phyloP scores from a whole-genome alignment of 2,113 vertebrate genomes.

The Neodon shergylaensis region DNA sequence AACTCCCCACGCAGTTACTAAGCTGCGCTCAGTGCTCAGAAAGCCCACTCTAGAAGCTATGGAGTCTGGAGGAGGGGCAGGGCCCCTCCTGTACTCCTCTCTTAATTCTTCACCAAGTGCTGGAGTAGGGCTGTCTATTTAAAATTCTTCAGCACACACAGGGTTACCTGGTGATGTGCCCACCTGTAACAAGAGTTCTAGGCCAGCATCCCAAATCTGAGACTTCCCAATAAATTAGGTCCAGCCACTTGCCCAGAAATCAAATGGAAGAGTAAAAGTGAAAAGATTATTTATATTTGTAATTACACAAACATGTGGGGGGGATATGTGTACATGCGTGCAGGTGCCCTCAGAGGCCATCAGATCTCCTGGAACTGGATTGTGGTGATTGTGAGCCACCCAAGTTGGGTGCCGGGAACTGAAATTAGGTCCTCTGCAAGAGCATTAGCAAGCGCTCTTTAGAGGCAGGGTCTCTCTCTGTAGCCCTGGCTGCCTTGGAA shows the following conservation, averaged over 20 bases:
- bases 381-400: neutral
- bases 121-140: neutral
- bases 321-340: neutral
- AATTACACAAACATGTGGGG: neutral
- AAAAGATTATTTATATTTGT: neutral
- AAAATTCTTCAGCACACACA: neutral
- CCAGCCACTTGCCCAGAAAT: neutral
- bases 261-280: neutral
- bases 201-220: neutral
- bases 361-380: neutral
- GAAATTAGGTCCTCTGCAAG: neutral
- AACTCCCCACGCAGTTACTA: neutral
- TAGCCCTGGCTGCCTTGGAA: neutral
- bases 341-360: neutral
- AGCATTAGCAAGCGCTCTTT: neutral
- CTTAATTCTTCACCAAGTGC: neutral
- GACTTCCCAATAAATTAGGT: neutral
- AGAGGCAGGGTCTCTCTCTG: neutral
- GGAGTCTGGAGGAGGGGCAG: no score
- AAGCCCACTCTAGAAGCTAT: neutral
- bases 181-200: neutral
- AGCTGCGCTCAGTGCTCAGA: neutral
- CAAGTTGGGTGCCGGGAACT: neutral
- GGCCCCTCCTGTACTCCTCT: neutral
- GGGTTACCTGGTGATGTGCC: neutral